Evolutionary conservation across 1,140 invertebrate genomes (phyloP), one percentile per base, ranked within the genome.

Genomic region (Macrobrachium nipponense): DNA sequence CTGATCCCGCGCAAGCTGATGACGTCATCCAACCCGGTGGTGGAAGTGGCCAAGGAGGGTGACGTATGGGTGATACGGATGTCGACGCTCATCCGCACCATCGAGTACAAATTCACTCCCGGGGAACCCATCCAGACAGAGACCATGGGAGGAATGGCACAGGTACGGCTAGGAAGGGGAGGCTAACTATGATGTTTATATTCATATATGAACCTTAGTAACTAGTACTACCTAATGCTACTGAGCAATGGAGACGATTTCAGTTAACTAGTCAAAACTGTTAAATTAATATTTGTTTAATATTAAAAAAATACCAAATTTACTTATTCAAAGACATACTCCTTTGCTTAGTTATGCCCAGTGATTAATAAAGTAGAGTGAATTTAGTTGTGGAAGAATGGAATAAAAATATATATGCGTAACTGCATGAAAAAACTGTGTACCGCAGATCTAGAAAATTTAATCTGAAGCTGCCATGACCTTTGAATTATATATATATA

Each of bases 51-150:
- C 8, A 20, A 66, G 51, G 51, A 77, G 44, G 76, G 44, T 2
- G 83, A 85, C 23, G 27, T n/a, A 18, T 85, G 83, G 83, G 60
- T 18, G 36, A 85, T 85, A 51, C 36, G 64, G 12, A 85, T 85
- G 83, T 60, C 51, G 64, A 78, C 75, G 8, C 75, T 85, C 23
- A 17, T 85, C n/a, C 59, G 76, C 20, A 70, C 62, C 12, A 70
- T 85, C 44, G 83, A 70, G 62, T 85, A 85, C 61, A 11, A 17
- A 43, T 85, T 85, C 66, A 12, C n/a, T 10, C 83, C 83, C 1
- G 83, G 83, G 14, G 44, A 85, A 27, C 14, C 60, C 20, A 60
- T 80, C 6, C 18, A 59, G n/a, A 68, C 62, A 7, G 83, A 85
- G 64, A 70, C 75, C 17, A 85, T 85, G 83, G 83, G 83, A 23